A percentile compares a stretch with the other conserved stretches of the same genome.
Evolutionary conservation across 1,140 invertebrate genomes (phyloP).

Genomic region (Drosophila fuyamai): DNA sequence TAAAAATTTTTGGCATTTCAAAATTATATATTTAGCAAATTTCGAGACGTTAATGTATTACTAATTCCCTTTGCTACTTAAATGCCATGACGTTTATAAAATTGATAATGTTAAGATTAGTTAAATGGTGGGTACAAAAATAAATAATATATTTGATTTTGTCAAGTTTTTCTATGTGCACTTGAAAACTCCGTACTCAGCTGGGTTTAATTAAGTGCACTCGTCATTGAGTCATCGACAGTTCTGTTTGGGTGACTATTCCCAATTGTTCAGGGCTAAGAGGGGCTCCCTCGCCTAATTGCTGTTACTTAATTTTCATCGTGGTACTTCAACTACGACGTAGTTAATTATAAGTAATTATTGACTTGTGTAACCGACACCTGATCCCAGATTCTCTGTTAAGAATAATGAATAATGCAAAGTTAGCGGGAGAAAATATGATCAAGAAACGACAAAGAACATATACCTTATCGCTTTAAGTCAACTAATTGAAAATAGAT

Average conservation of each 20-base stretch:
- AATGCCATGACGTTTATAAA: neutral
- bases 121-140: neutral
- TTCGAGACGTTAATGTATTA: neutral
- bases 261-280: conserved; percentile 29
- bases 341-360: conserved; percentile 55
- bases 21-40: neutral
- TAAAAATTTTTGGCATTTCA: neutral
- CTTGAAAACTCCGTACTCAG: conserved; percentile 4
- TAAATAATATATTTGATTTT: neutral
- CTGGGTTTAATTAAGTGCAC: conserved; percentile 28
- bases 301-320: conserved; percentile 51
- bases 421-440: conserved; percentile 4
- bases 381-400: conserved; percentile 20
- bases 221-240: conserved; percentile 33
- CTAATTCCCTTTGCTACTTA: neutral
- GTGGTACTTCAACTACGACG: conserved; percentile 31
- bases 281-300: conserved; percentile 43
- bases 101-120: neutral
- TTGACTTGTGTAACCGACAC: conserved; percentile 53
- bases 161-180: neutral
- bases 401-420: conserved; percentile 20
- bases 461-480: conserved; percentile 7
- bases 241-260: conserved; percentile 29
- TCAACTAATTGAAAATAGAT: conserved; percentile 24
- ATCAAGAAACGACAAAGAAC: neutral